A percentile compares a stretch with the other conserved stretches of the same genome.
Conservation (phyloP, 2,888 invertebrate species). For the Apodemia hepburni region DNA sequence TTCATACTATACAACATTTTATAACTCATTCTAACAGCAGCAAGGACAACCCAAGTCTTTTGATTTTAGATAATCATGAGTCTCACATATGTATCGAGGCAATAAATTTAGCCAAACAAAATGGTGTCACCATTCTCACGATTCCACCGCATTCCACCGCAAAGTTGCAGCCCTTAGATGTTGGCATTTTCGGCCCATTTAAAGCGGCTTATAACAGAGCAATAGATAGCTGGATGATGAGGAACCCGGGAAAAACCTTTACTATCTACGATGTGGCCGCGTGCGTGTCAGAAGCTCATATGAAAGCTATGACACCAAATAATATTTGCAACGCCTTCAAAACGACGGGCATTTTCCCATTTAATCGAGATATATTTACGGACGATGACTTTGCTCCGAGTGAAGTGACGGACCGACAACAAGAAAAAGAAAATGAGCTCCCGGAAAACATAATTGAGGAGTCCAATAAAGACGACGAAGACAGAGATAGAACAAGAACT, state of each 20-base stretch:
- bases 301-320: slow-evolving; percentile 40
- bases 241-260: slow-evolving; percentile 48
- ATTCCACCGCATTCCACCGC: slow-evolving; percentile 52
- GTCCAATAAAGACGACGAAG: too few relatives aligned
- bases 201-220: slow-evolving; percentile 31
- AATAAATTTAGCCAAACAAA: slow-evolving; percentile 30
- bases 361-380: slow-evolving; percentile 13
- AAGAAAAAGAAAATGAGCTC: neutral
- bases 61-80: slow-evolving; percentile 47
- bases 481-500: too few relatives aligned
- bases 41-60: slow-evolving; percentile 37
- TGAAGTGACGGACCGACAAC: slow-evolving; percentile 10
- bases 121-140: slow-evolving; percentile 46
- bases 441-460: neutral
- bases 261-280: slow-evolving; percentile 51
- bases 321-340: slow-evolving; percentile 30
- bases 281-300: slow-evolving; percentile 42
- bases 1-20: slow-evolving; percentile 42
- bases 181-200: slow-evolving; percentile 11
- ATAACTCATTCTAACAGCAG: slow-evolving; percentile 36
- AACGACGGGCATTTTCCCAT: slow-evolving; percentile 3
- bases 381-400: slow-evolving; percentile 12
- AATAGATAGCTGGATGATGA: slow-evolving; percentile 42
- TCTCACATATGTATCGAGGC: slow-evolving; percentile 35
- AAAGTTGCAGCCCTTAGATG: slow-evolving; percentile 43